Percentiles rank a stretch among this genome's conserved stretches.
These are phyloP conservation scores for Scyliorhinus canicula DNA, from an alignment of 2,797 vertebrate genomes.

Conservation along the genomic window DNA sequence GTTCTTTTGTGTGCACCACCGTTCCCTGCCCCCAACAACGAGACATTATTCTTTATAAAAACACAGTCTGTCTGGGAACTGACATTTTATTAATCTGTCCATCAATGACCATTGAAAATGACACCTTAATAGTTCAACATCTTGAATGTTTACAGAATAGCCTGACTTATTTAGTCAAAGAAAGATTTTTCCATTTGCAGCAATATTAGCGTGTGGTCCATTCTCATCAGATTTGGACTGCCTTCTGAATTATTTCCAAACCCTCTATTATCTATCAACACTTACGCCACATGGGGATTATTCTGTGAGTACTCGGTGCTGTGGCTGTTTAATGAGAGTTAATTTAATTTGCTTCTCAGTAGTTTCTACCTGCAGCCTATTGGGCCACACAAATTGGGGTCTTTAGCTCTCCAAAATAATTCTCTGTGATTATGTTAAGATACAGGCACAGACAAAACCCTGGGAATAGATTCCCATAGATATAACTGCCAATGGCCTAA, in stretches of 20 bases:
- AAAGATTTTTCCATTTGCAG: background rate
- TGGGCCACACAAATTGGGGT: background rate
- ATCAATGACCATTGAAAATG: background rate
- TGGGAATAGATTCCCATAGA: background rate
- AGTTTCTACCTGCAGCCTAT: background rate
- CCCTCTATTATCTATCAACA: background rate
- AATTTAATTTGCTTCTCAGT: background rate
- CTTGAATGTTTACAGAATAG: slow-evolving; percentile 10
- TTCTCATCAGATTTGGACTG: slow-evolving; percentile 26
- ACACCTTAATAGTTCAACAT: background rate
- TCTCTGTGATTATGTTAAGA: background rate
- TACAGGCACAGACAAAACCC: slow-evolving; percentile 15
- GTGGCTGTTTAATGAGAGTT: slow-evolving; percentile 1
- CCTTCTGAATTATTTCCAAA: slow-evolving; percentile 25
- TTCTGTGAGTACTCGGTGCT: background rate
- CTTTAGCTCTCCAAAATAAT: background rate
- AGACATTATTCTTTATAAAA: background rate
- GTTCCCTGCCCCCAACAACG: background rate
- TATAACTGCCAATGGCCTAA: background rate
- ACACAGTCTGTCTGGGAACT: background rate
- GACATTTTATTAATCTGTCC: background rate
- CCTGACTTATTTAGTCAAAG: slow-evolving; percentile 5
- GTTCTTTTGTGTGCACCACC: background rate
- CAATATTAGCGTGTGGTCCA: background rate
- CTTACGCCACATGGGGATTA: background rate